Evolutionary conservation across 2,797 vertebrate species (phyloP), one percentile per base, ranked within the genome.

Genomic region (Notamacropus eugenii): DNA sequence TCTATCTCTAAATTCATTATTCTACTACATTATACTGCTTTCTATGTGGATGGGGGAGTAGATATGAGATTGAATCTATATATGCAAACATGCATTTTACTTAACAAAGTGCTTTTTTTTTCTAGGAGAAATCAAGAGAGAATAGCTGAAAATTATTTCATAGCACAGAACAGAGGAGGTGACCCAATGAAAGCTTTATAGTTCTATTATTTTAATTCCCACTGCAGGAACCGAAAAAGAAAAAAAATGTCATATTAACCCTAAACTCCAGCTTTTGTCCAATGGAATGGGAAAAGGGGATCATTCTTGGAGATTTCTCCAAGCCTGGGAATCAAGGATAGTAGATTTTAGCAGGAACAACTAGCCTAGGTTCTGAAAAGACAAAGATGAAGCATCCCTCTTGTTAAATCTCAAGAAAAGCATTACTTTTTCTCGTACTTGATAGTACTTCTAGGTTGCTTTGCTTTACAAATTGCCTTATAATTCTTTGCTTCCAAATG

Each of bases 231-330:
- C 90, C 92, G 94, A 94, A 74, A 95, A 93, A 96, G 97, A 19
- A 14, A 55, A 55, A 55, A 16, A 55, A 55, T 91, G 93, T 82
- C 40, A 94, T 96, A 97, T 96, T 93, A 96, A 40, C 56, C 93
- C 55, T 96, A 94, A 92, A 96, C 58, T 54, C 40, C 90, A 93
- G 90, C 91, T 93, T 95, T 55, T 96, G 67, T 95, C 40, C 55
- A 91, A 4, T 55, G 54, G 12, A n/a, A 57, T 95, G 93, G 56
- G 55, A 95, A 40, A 96, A 94, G 90, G 54, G 93, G 94, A 96
- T 96, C 96, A 92, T 74, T 96, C 94, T 94, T 95, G 87, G 90
- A 97, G 96, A 96, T 59, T 91, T 96, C 59, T 93, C 58, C 87
- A 95, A 90, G 91, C 56, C 90, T 92, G 95, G 58, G 54, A 57